Percentiles rank a stretch among this genome's conserved stretches.
These are phyloP conservation scores for Yoshiicerus persimilis DNA, from an alignment of 1,140 invertebrate species.

Conservation along the genomic window DNA sequence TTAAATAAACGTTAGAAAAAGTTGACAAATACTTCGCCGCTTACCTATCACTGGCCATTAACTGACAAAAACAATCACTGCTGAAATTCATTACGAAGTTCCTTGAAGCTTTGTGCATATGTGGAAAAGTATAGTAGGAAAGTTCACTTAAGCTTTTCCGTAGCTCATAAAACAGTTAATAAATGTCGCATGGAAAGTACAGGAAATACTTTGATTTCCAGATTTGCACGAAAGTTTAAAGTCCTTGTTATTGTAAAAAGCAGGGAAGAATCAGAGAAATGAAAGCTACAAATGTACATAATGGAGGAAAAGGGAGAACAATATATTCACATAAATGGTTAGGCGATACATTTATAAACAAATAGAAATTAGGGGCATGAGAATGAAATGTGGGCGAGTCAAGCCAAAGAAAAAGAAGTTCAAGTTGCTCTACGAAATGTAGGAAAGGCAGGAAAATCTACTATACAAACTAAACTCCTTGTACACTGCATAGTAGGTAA, in stretches of 20 bases:
- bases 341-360: neutral
- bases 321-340: neutral
- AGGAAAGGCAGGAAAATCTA: neutral
- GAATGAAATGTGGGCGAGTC: neutral
- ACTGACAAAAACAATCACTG: neutral
- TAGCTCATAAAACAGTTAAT: neutral
- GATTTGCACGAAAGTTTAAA: slow-evolving; percentile 22
- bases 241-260: neutral
- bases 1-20: neutral
- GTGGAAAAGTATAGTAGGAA: neutral
- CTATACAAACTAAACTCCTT: neutral
- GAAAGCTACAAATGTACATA: neutral
- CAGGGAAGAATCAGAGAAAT: neutral
- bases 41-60: neutral
- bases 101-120: neutral
- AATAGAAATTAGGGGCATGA: neutral
- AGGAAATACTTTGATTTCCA: slow-evolving; percentile 11
- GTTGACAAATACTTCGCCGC: neutral
- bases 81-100: neutral
- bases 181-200: slow-evolving; percentile 12
- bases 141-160: neutral
- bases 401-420: neutral
- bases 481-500: neutral
- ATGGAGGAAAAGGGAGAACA: neutral
- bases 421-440: neutral